Conservation (phyloP, 2,113 vertebrate genomes). For the Castor canadensis region DNA sequence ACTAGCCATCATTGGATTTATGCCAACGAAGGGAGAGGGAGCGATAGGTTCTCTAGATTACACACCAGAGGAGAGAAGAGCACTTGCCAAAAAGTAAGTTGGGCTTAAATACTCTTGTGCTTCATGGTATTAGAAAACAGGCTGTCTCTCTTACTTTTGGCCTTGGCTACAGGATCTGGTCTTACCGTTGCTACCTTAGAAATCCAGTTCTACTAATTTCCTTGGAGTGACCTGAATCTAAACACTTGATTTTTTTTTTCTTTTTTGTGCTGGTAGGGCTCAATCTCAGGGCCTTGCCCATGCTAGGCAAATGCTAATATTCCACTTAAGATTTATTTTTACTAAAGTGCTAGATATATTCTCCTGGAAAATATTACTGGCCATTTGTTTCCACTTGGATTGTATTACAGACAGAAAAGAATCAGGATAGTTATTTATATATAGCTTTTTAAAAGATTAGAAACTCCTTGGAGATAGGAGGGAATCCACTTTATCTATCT, state of each 20-base stretch:
- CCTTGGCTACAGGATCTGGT: neutral
- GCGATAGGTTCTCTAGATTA: constrained; percentile 99
- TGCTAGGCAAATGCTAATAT: neutral
- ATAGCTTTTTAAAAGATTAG: neutral
- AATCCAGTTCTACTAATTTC: constrained; percentile 23
- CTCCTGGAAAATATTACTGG: neutral
- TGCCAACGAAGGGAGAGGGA: constrained; percentile 99
- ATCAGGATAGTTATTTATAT: neutral
- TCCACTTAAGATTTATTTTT: neutral
- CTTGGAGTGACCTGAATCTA: neutral
- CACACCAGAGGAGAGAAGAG: constrained; percentile 95
- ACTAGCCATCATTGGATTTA: constrained; percentile 98
- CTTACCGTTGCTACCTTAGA: constrained; percentile 8
- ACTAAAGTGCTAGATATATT: neutral
- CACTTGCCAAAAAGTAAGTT: constrained; percentile 98
- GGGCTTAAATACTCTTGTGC: neutral
- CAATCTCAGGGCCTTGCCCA: no score
- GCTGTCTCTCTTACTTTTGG: neutral
- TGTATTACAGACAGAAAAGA: neutral
- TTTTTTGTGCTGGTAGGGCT: neutral
- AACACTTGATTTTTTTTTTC: neutral
- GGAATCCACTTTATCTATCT: neutral
- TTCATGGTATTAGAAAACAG: neutral
- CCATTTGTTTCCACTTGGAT: neutral
- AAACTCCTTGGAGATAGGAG: neutral